Percentiles rank a stretch among this genome's conserved stretches.
Conservation (phyloP, 2,113 vertebrate species). For the Hepsetus odoe region DNA sequence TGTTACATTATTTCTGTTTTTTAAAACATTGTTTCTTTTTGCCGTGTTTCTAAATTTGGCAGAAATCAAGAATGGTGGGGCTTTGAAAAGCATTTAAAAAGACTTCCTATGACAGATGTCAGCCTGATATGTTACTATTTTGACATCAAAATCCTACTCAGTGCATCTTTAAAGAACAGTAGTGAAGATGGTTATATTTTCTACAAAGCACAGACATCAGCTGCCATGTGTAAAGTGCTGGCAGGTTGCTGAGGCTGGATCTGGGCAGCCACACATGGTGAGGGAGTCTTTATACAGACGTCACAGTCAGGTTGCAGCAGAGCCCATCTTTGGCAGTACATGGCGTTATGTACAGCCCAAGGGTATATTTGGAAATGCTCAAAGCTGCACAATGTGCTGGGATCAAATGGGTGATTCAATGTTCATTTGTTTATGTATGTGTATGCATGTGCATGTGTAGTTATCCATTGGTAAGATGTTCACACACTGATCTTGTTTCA, state of each 20-base stretch:
- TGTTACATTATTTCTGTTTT: neutral
- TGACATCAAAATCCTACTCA: neutral
- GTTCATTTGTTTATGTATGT: neutral
- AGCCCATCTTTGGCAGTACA: conserved; percentile 47
- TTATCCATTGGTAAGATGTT: conserved; percentile 10
- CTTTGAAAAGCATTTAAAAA: neutral
- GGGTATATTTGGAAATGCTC: conserved; percentile 47
- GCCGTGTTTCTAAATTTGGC: neutral
- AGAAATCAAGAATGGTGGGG: neutral
- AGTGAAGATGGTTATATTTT: neutral
- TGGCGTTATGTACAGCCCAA: conserved; percentile 3
- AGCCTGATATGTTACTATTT: neutral
- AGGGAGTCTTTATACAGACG: conserved; percentile 36
- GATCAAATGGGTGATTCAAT: conserved; percentile 33
- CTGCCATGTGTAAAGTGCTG: conserved; percentile 18
- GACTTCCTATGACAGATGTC: neutral
- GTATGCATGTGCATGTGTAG: conserved; percentile 3
- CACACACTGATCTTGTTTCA: neutral
- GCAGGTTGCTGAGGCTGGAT: conserved; percentile 28
- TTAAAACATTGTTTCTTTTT: neutral
- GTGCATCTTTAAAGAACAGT: neutral
- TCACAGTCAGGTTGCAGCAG: conserved; percentile 2
- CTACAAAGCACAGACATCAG: conserved; percentile 6
- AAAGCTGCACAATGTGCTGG: conserved; percentile 29
- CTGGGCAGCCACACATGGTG: conserved; percentile 14